phyloP scores from a whole-genome alignment of 2,888 invertebrate species.

The Drosophila niveifrons region DNA sequence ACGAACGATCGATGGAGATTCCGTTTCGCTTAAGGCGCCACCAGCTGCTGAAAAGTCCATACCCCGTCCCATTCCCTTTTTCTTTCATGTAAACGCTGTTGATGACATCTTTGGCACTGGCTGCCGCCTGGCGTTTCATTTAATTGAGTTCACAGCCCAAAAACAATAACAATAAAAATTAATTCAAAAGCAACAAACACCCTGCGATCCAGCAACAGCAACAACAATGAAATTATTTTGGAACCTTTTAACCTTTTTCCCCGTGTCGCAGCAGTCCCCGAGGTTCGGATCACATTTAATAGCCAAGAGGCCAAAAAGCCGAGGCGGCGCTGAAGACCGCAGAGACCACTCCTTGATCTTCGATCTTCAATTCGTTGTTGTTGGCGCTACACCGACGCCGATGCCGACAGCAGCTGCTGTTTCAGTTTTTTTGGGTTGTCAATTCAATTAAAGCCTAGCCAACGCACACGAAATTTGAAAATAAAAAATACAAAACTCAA shows the following conservation, averaged over 20 bases:
- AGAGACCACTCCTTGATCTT: slow-evolving; percentile 69
- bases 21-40: slow-evolving; percentile 66
- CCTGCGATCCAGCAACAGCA: slow-evolving; percentile 39
- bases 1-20: slow-evolving; percentile 14
- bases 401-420: slow-evolving; percentile 70
- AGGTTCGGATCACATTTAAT: slow-evolving; percentile 63
- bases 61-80: not conserved
- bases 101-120: slow-evolving; percentile 73
- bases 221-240: slow-evolving; percentile 66
- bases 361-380: slow-evolving; percentile 29
- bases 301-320: slow-evolving; percentile 41
- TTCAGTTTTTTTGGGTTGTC: slow-evolving; percentile 62
- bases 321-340: slow-evolving; percentile 48
- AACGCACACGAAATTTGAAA: slow-evolving; percentile 34
- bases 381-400: slow-evolving; percentile 65
- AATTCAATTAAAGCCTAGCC: slow-evolving; percentile 76
- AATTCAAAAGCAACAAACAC: slow-evolving; percentile 73
- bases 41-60: slow-evolving; percentile 48
- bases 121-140: slow-evolving; percentile 74
- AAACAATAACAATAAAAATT: slow-evolving; percentile 79
- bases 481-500: slow-evolving; percentile 5
- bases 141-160: slow-evolving; percentile 79
- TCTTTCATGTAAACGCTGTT: slow-evolving; percentile 47
- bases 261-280: slow-evolving; percentile 36
- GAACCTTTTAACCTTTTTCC: slow-evolving; percentile 78